phyloP scores from a whole-genome alignment of 2,113 vertebrate species.

The Psammodynastes pulverulentus region DNA sequence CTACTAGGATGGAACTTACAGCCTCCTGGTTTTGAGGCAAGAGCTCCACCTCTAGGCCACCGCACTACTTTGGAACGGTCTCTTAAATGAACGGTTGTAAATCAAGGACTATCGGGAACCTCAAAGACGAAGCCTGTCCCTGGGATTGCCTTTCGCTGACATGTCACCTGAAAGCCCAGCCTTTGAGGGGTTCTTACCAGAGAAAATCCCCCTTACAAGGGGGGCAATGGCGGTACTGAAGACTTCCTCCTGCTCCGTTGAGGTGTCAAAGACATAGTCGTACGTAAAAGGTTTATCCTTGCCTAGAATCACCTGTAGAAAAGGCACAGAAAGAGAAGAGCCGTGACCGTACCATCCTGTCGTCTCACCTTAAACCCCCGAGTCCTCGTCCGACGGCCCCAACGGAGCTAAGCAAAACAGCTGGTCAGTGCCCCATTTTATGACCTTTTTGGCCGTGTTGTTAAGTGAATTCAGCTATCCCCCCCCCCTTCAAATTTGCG shows the following conservation, averaged over 20 bases:
- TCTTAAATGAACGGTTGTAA: not conserved
- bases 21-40: too few species aligned
- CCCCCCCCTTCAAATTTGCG: not conserved
- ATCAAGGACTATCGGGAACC: not conserved
- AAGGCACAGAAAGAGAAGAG: not conserved
- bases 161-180: not conserved
- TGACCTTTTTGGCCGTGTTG: not conserved
- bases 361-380: not conserved
- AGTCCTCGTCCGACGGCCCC: not conserved
- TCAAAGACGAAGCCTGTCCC: accelerated
- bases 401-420: not conserved
- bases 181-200: conserved; percentile 74
- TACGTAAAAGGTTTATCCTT: conserved; percentile 90
- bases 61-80: too few species aligned
- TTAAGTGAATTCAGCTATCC: not conserved
- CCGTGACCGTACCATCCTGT: not conserved
- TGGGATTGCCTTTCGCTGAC: not conserved
- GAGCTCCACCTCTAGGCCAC: too few species aligned
- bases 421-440: not conserved
- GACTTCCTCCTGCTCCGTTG: conserved; percentile 91
- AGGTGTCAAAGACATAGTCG: conserved; percentile 91
- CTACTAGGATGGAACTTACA: too few species aligned
- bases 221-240: conserved; percentile 81
- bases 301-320: conserved; percentile 85
- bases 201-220: conserved; percentile 85